Conservation (phyloP, 1,140 invertebrate species). For the Meloidogyne chitwoodi region DNA sequence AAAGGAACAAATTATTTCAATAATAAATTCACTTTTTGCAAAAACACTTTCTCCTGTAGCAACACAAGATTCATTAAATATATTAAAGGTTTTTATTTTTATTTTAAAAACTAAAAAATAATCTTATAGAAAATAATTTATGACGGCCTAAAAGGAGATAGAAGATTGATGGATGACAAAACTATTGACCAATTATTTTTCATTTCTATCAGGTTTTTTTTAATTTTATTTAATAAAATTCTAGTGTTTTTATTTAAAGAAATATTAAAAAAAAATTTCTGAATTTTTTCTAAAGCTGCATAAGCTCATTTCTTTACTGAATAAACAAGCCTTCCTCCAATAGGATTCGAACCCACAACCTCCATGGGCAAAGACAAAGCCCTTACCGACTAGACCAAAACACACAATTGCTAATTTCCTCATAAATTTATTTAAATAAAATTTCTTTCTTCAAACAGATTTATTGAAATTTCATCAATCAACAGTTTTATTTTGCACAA, state of each 20-base stretch:
- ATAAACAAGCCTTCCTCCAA: background rate
- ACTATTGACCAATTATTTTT: slow-evolving; percentile 14
- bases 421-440: too few relatives aligned
- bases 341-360: background rate
- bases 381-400: background rate
- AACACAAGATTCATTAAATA: slow-evolving; percentile 2
- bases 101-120: background rate
- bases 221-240: background rate
- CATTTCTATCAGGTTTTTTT: slow-evolving; percentile 18
- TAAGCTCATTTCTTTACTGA: background rate
- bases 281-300: too few relatives aligned
- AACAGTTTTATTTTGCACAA: background rate
- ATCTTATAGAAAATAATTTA: slow-evolving; percentile 20
- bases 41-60: slow-evolving; percentile 33
- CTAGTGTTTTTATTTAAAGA: too few relatives aligned
- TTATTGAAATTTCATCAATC: background rate
- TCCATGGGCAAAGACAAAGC: background rate
- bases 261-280: too few relatives aligned
- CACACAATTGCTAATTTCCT: too few relatives aligned
- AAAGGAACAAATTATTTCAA: slow-evolving; percentile 29
- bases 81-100: slow-evolving; percentile 18
- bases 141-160: slow-evolving; percentile 20
- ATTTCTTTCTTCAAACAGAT: background rate
- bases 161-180: slow-evolving; percentile 2
- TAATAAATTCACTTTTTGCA: slow-evolving; percentile 32